Base-by-base conservation (phyloP, 2,797 vertebrate species). In the Thalassophryne amazonica region DNA sequence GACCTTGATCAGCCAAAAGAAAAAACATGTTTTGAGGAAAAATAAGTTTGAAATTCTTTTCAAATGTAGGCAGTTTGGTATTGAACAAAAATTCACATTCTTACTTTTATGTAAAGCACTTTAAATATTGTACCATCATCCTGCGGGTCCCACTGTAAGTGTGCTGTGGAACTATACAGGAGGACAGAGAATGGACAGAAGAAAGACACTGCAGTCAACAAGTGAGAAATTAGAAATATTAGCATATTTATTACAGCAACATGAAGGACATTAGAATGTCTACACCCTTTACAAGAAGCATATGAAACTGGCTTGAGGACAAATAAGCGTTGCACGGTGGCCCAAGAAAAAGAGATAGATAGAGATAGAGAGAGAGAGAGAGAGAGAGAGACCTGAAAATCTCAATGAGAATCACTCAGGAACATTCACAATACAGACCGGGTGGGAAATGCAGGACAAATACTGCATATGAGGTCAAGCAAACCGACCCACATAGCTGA, bases 181-280 rank as follows among this genome's bases (percentile, higher is more conserved):
- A 23, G n/a, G 8, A 12, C 3, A 40, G 28, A 29, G 13, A 37
- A 39, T 46, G 28, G 56, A 73, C 69, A 79, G 41, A 55, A 80
- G n/a, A 78, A 57, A 81, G 45, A 88, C 77, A 68, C 73, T 7
- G 69, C 59, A 85, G 71, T 55, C 86, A 77, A 75, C 79, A 80
- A 78, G 80, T 91, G 90, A 91, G 89, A 91, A 90, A 89, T 90
- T 90, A 90, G 89, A 92, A 91, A 90, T 87, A 90, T 91, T 86
- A 86, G 89, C 90, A 89, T 90, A 87, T 92, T 91, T 91, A 92
- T 92, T 91, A 91, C 87, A 89, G 86, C 85, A 60, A 91, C 86
- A 89, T 90, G 81, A 88, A 88, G 84, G 87, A 85, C 81, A 83
- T 88, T 76, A 86, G 85, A 86, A 83, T 86, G 81, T 69, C 75